Evolutionary conservation across 2,797 vertebrate species (phyloP), one percentile per base, ranked within the genome.

Genomic region (Phataginus tricuspis): DNA sequence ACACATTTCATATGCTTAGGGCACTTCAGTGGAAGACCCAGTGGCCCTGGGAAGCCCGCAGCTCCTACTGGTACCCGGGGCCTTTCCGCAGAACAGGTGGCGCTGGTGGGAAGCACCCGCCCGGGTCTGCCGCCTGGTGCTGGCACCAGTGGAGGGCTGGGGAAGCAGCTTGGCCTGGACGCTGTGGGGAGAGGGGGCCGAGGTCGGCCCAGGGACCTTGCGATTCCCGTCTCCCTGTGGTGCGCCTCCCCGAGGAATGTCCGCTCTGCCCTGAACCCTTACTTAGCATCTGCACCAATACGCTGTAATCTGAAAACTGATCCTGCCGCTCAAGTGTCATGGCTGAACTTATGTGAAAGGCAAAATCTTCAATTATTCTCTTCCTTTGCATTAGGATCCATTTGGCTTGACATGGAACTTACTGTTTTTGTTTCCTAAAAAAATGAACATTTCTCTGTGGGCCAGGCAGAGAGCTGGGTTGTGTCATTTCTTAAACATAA

Each of bases 371-470:
- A 29, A n/a, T 23, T 75, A 5, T 66, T 57, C 49, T 82, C 45
- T 77, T 59, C 91, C 69, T 29, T 19, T 45, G 72, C n/a, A 29
- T 86, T 66, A 25, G 11, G 87, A 61, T 82, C 77, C 27, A 1
- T 14, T 72, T 49, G 68, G 37, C 19, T 68, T 87, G 59, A 37
- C 78, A 7, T 19, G 72, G 39, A 39, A 39, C 45, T 23, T 29
- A 39, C 55, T 74, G 72, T 80, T 74, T 90, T 31, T 4, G 31
- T 94, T 90, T 89, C 88, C 92, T 66, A 37, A 92, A 88, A 88
- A 96, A 78, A 89, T 45, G n/a, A 83, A 19, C 49, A 7, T 72
- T 51, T 88, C 83, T 92, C 21, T 87, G n/a, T 86, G 31, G 87
- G 53, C 69, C 69, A 59, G 53, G 4, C 71, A 63, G 78, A 72